phyloP scores from a whole-genome alignment of 1,140 invertebrate genomes.

The Cydia amplana region DNA sequence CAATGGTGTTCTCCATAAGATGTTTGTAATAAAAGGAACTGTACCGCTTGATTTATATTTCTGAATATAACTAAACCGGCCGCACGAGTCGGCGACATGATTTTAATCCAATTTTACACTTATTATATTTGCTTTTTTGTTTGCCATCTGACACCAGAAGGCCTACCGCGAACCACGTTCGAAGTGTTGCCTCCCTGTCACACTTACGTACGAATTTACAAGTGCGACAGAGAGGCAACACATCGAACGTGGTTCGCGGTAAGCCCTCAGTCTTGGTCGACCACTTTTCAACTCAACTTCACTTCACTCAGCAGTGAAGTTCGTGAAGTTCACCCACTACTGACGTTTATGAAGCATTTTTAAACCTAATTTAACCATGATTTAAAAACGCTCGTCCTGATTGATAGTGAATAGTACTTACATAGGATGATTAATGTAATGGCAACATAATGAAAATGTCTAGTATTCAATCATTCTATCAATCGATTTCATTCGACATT shows the following conservation, averaged over 20 bases:
- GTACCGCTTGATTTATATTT: slow-evolving; percentile 78
- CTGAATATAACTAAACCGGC: slow-evolving; percentile 88
- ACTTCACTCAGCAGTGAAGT: too few relatives aligned
- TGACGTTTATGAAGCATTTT: slow-evolving; percentile 18
- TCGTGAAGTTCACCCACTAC: too few relatives aligned
- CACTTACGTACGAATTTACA: too few relatives aligned
- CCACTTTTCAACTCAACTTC: neutral
- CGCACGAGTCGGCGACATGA: slow-evolving; percentile 77
- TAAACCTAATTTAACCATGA: neutral
- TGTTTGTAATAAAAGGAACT: slow-evolving; percentile 87
- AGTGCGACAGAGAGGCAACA: too few relatives aligned
- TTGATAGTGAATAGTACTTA: too few relatives aligned
- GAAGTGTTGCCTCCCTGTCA: too few relatives aligned
- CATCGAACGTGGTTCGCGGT: too few relatives aligned
- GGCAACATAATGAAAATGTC: neutral
- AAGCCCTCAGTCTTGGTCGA: too few relatives aligned
- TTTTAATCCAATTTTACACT: slow-evolving; percentile 19
- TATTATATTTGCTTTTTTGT: neutral
- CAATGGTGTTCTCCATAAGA: slow-evolving; percentile 87
- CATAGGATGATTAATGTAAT: neutral
- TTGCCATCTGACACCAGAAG: too few relatives aligned
- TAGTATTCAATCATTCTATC: neutral
- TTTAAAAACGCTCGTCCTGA: too few relatives aligned
- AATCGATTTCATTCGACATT: neutral
- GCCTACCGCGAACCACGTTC: too few relatives aligned